Conservation (phyloP, 2,113 vertebrate genomes). For the Perca flavescens region DNA sequence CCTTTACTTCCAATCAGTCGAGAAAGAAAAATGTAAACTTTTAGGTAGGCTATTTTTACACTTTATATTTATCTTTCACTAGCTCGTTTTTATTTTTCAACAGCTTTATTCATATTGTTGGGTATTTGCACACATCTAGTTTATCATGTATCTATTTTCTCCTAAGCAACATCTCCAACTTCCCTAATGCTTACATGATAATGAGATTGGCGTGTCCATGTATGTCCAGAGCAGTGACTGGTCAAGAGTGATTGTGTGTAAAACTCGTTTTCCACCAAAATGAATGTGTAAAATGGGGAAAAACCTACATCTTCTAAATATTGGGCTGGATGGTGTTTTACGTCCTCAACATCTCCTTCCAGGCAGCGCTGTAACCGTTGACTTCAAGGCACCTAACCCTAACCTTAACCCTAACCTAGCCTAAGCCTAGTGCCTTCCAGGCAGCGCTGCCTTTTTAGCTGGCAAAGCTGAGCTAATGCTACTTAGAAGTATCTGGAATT, state of each 20-base stretch:
- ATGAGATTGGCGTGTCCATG: background rate
- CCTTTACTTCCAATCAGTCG: background rate
- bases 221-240: conserved; percentile 3
- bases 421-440: too few relatives aligned
- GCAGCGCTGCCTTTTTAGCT: too few relatives aligned
- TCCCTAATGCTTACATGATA: conserved; percentile 7
- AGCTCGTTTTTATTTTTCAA: background rate
- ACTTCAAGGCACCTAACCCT: too few relatives aligned
- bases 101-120: background rate
- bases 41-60: too few relatives aligned
- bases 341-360: too few relatives aligned
- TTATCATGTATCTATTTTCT: conserved; percentile 27
- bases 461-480: background rate
- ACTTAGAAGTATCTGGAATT: background rate
- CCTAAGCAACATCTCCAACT: conserved; percentile 8
- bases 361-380: too few relatives aligned
- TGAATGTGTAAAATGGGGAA: too few relatives aligned
- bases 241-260: background rate
- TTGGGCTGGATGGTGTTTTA: too few relatives aligned
- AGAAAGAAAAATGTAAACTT: background rate
- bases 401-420: too few relatives aligned
- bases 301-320: too few relatives aligned
- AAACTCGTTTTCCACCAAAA: too few relatives aligned
- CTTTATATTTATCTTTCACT: too few relatives aligned
- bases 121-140: background rate